Evolutionary conservation across 2,888 invertebrate species (phyloP), one percentile per base, ranked within the genome.

Genomic region (Thereva unica): DNA sequence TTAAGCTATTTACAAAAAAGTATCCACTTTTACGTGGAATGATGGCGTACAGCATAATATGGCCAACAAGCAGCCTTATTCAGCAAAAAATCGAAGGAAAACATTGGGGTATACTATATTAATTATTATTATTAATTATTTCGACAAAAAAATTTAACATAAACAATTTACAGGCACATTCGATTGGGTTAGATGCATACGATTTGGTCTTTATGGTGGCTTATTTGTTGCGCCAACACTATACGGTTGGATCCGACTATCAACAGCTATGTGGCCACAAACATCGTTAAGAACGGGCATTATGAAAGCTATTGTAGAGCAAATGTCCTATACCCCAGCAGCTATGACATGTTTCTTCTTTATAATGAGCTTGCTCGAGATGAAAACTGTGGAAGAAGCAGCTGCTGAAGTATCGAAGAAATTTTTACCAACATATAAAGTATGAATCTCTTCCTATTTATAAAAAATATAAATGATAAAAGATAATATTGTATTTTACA

Each of bases 181-280:
- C 76, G 89, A 89, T 74, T 89, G 87, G 87, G 84, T 82, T 79
- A 85, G 90, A 76, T 86, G 87, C 71, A 79, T 87, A 44, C 84
- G 92, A 69, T 93, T 89, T 80, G 87, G 90, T 74, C 74, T 92
- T 57, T 92, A 90, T 78, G 93, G 92, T n/a, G 87, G 89, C 6
- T 85, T 89, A 55, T 91, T 89, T 78, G 90, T 91, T 23, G 93
- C 92, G 1, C 93, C 93, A 9, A 90, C 91, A 4, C 80, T 93
- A 0, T 92, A 91, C 75, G 85, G 85, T 66, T 93, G 93, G 93
- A 82, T 94, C 54, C 88, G 87, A 76, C 78, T 91, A 59, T 89
- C 91, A n/a, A 87, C 86, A 72, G 83, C 84, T 61, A 83, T 92
- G 78, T 92, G 91, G 89, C 93, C 93, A 34, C 86, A 86, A 56